These are phyloP conservation scores for Sarcophaga rosellei DNA, from an alignment of 2,888 invertebrate genomes.

Conservation along the genomic window DNA sequence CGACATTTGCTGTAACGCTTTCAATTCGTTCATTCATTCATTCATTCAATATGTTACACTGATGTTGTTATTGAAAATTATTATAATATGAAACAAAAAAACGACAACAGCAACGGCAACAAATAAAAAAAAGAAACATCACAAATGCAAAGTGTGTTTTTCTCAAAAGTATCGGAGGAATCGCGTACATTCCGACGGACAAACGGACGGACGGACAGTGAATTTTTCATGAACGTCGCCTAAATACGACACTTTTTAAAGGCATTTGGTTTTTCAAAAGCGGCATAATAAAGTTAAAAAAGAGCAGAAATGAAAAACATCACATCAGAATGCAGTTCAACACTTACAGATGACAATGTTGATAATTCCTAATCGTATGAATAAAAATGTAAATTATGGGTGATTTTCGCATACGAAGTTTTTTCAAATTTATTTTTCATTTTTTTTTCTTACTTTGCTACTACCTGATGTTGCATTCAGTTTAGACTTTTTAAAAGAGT, in stretches of 20 bases:
- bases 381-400: conserved; percentile 79
- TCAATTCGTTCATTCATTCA: neutral
- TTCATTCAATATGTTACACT: conserved; percentile 54
- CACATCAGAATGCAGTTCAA: conserved; percentile 73
- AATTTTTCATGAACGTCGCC: neutral
- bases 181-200: neutral
- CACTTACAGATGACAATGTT: conserved; percentile 76
- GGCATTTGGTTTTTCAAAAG: conserved; percentile 22
- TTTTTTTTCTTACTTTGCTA: neutral
- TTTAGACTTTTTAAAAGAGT: too few species aligned
- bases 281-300: conserved; percentile 61
- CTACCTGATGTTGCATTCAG: neutral
- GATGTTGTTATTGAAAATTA: conserved; percentile 26
- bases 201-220: neutral
- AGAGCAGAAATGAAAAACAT: conserved; percentile 67
- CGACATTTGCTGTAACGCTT: conserved; percentile 73
- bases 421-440: conserved; percentile 2
- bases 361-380: conserved; percentile 78
- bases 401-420: conserved; percentile 62
- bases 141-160: conserved; percentile 61
- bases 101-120: neutral
- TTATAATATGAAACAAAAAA: neutral
- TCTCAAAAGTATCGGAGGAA: too few species aligned
- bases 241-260: neutral
- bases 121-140: conserved; percentile 29